Percentiles rank a stretch among this genome's conserved stretches.
phyloP scores from a whole-genome alignment of 1,140 invertebrate species.

The Pentalonia nigronervosa region DNA sequence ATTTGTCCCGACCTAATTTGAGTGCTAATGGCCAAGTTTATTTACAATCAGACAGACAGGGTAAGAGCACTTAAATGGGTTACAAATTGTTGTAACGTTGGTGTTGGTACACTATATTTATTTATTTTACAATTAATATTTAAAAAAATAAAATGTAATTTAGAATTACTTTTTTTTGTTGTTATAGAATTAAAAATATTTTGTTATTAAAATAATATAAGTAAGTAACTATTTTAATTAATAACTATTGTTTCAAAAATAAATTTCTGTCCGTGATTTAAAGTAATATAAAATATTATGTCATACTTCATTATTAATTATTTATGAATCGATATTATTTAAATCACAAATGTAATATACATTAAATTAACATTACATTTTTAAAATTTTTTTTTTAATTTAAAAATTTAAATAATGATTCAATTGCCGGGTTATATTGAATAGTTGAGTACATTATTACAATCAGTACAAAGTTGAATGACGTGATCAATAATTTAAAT shows the following conservation, averaged over 20 bases:
- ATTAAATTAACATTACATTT: neutral
- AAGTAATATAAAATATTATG: neutral
- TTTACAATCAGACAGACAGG: slow-evolving; percentile 80
- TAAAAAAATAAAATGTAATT: neutral
- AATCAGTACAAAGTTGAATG: neutral
- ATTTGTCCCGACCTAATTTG: slow-evolving; percentile 71
- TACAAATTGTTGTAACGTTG: neutral
- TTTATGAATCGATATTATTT: neutral
- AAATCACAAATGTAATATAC: neutral
- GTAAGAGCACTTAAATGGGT: slow-evolving; percentile 69
- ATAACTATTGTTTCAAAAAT: neutral
- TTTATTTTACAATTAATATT: neutral
- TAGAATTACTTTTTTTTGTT: neutral
- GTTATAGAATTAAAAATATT: neutral
- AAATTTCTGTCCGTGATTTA: neutral
- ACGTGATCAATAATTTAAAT: neutral
- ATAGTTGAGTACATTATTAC: neutral
- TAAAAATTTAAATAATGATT: neutral
- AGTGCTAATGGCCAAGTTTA: slow-evolving; percentile 79
- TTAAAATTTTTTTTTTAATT: too few species aligned
- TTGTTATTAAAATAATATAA: neutral
- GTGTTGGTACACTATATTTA: neutral
- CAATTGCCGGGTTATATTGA: neutral
- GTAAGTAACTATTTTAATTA: neutral
- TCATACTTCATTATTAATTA: neutral